Base-by-base conservation (phyloP, 1,140 invertebrate species). In the Zaprionus africanus region DNA sequence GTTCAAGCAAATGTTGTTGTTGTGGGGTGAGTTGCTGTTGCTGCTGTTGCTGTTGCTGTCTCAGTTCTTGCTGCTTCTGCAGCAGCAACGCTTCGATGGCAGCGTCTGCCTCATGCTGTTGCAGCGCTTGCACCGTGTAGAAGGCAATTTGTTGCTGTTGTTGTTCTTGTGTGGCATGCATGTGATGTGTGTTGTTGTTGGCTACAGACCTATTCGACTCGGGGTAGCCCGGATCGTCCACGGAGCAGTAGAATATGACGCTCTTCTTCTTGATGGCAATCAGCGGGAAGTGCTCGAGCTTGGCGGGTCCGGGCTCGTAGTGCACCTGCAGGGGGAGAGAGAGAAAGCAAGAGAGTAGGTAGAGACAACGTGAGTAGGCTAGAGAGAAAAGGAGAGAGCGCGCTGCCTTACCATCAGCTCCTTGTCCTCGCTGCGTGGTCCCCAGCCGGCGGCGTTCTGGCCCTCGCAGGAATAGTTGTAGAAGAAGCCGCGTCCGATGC, bases 401-500 rank as follows among this genome's bases (percentile, higher is more conserved):
- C 9, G 26, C 6, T 6, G 26, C 5, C 82, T 31, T 57, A 92
- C 91, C 77, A 90, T 78, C 11, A 98, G 94, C 78, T 97, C 95
- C 11, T 95, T 95, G 61, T 95, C 95, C 26, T 94, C 93, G 7
- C 97, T 97, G 71, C 95, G 93, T 12, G 94, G 94, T 36, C 97
- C 97, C 96, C 97, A 98, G 12, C 97, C 97, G 15, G 97, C 97
- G 13, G 95, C 95, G 93, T 98, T 98, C 85, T 95, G 95, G 3
- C 97, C 97, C 82, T 96, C 95, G 92, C 98, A 98, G 0, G 97
- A 97, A 93, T 98, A 98, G 92, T 98, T 98, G n/a, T 97, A 98
- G 73, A 98, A 97, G 91, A 98, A 97, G 58, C 95, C 95, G 68
- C 97, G 94, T 7, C 95, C 96, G 15, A 98, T 97, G 73, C 96